A percentile compares a stretch with the other conserved stretches of the same genome.
Evolutionary conservation across 2,113 vertebrate genomes (phyloP).

Genomic region (Tachycineta bicolor): DNA sequence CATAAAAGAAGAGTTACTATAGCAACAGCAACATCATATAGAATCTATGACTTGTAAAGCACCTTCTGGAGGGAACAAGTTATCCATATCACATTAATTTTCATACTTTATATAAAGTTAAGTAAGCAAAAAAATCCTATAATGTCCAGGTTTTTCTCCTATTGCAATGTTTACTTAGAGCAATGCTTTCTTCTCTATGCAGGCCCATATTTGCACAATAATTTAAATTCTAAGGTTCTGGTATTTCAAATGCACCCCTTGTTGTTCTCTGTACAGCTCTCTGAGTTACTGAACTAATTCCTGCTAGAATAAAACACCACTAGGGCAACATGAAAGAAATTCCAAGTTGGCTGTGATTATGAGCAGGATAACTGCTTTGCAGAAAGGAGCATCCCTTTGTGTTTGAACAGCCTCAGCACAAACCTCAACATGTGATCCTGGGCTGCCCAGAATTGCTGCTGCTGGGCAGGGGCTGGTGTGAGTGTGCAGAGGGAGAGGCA

Average conservation of each 20-base stretch:
- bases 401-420: neutral
- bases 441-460: neutral
- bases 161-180: slow-evolving; percentile 2
- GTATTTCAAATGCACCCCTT: neutral
- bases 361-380: neutral
- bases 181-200: neutral
- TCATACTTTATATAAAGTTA: slow-evolving; percentile 38
- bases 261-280: neutral
- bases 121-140: neutral
- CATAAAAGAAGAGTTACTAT: slow-evolving; percentile 66
- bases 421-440: neutral
- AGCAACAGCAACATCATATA: slow-evolving; percentile 65
- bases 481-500: neutral
- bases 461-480: neutral
- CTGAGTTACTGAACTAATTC: neutral
- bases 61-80: slow-evolving; percentile 35
- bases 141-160: neutral
- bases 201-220: neutral
- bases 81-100: slow-evolving; percentile 59
- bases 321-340: neutral
- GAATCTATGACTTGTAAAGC: slow-evolving; percentile 49
- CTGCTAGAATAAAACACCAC: neutral
- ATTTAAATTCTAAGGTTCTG: neutral
- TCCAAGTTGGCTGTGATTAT: neutral
- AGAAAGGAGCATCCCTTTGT: neutral